Base-by-base conservation (phyloP, 2,888 invertebrate genomes). In the Metalampra italica region DNA sequence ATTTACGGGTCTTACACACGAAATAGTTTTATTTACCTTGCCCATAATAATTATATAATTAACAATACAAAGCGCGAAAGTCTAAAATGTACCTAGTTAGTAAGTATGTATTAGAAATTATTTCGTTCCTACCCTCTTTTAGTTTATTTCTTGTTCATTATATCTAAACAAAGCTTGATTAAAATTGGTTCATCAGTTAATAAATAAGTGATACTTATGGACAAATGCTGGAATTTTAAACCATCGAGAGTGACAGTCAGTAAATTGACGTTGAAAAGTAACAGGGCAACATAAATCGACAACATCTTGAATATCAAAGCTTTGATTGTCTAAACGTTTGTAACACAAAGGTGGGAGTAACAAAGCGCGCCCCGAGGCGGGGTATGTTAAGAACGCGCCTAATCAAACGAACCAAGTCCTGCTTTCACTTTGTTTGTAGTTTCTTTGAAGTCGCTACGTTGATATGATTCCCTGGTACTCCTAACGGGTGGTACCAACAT, bases 401-500 rank as follows among this genome's bases (percentile, higher is more conserved):
- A 87, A 87, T 88, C 86, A 87, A 86, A 82, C 83, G 84, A 72
- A 68, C 78, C 78, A 71, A 75, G 72, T 78, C 68, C 74, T 73
- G 78, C 76, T 68, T 81, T 75, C 81, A 82, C 84, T 86, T 85
- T 83, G 84, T 82, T 68, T 67, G 73, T 78, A 79, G 82, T 82
- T 82, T 78, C 85, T 87, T 85, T 86, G 85, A 86, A 75, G 78
- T 79, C 72, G 62, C 68, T 60, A 52, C 66, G 70, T 71, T 76
- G 75, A 71, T 80, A 81, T 82, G 80, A 75, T 75, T 66, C 71
- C 74, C 68, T 80, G 71, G 80, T 81, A 77, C 68, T 64, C 60
- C 64, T 65, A 68, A 69, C 67, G 60, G 36, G 36, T 36, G 5
- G 22, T 36, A n/a, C 36, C n/a, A 9, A 13, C 8, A 3, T 2